Base-by-base conservation (phyloP, 30 jellyfish, hydroid and myxozoan species). In the Phacellophora camtschatica region DNA sequence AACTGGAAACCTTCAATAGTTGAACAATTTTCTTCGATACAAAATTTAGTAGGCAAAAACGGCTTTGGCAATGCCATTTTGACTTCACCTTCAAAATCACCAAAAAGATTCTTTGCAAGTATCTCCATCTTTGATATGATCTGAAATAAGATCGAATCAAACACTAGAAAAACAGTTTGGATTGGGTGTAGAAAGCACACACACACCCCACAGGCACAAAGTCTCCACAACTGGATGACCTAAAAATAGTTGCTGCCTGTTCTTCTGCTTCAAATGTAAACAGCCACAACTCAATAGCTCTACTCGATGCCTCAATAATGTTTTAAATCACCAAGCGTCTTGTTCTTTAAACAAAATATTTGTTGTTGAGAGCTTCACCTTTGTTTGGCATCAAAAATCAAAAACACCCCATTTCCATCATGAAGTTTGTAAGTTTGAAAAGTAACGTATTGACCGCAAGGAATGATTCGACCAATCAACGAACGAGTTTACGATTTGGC, bases 101-200 rank as follows among this genome's bases (percentile, higher is more conserved):
- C 92, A 45, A 89, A 71, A 5, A 89, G 57, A 49, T 71, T 74
- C 70, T 75, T 67, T 66, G 95, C 90, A 54, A 89, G 87, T 11
- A 31, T 35, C 62, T 83, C 95, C 97, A 89, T 89, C 20, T 56
- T 74, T 24, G 71, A 50, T n/a, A n/a, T n/a, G n/a, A n/a, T n/a
- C n/a, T n/a, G n/a, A n/a, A n/a, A n/a, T n/a, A n/a, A n/a, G n/a
- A n/a, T n/a, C n/a, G n/a, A n/a, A n/a, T n/a, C n/a, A n/a, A n/a
- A n/a, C n/a, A n/a, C n/a, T n/a, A n/a, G n/a, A n/a, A n/a, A n/a
- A n/a, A n/a, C n/a, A n/a, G n/a, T n/a, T n/a, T n/a, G n/a, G n/a
- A n/a, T n/a, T n/a, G n/a, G n/a, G n/a, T n/a, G n/a, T n/a, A n/a
- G n/a, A n/a, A n/a, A n/a, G n/a, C n/a, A n/a, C n/a, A n/a, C n/a